Conservation (phyloP, 1,140 invertebrate genomes). For the Fopius arisanus region DNA sequence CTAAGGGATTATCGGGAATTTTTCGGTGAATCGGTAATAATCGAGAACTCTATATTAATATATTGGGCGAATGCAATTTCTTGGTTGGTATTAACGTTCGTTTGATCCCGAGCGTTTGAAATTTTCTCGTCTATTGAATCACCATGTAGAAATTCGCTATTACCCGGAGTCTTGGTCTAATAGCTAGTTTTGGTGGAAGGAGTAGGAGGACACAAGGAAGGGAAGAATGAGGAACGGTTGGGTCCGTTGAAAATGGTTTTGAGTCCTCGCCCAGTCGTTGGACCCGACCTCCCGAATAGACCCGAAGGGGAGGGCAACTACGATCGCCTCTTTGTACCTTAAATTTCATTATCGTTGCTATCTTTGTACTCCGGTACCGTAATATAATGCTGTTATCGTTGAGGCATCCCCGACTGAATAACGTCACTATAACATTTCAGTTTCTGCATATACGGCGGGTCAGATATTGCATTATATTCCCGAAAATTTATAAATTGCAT, state of each 20-base stretch:
- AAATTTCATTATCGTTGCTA: conserved; percentile 60
- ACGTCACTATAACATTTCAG: conserved; percentile 42
- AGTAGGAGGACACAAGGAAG: neutral
- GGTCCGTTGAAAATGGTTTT: conserved; percentile 13
- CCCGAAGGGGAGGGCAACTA: conserved; percentile 14
- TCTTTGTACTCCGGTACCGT: conserved; percentile 51
- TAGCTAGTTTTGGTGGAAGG: conserved; percentile 23
- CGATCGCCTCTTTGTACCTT: conserved; percentile 57
- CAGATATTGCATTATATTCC: neutral
- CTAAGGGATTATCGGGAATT: too few species aligned
- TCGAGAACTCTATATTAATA: neutral
- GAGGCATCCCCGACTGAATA: conserved; percentile 57
- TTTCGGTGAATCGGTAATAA: neutral
- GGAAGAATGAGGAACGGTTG: conserved; percentile 39
- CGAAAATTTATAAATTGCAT: neutral
- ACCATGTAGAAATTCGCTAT: conserved; percentile 31
- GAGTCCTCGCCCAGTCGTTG: conserved; percentile 9
- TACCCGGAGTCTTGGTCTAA: conserved; percentile 20
- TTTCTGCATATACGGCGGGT: conserved; percentile 6
- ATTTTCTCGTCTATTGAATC: conserved; percentile 31
- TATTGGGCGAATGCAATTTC: neutral
- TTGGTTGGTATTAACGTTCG: conserved; percentile 12
- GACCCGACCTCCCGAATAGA: neutral
- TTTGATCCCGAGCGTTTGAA: conserved; percentile 22
- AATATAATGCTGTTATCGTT: conserved; percentile 58